Evolutionary conservation across 2,888 invertebrate genomes (phyloP).

Genomic region (Noctua pronuba): DNA sequence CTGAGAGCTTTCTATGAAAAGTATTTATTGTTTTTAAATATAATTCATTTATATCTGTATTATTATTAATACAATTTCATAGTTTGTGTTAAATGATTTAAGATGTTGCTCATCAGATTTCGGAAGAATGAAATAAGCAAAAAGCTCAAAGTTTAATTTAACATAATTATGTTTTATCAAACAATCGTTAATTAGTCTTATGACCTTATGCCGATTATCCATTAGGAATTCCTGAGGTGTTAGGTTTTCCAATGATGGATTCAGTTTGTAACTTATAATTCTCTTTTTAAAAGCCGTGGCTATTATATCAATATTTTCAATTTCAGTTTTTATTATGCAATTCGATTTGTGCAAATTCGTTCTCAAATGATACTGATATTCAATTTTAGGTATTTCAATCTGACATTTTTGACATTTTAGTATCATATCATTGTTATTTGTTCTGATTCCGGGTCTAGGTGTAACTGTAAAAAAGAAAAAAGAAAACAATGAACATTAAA

Average conservation of each 20-base stretch:
- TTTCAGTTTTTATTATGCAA: background rate
- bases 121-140: conserved; percentile 2
- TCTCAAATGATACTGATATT: background rate
- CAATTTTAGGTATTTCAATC: no score
- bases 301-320: conserved; percentile 7
- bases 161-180: conserved; percentile 11
- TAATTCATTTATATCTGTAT: no score
- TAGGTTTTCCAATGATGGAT: conserved; percentile 11
- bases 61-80: background rate
- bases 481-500: no score
- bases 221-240: conserved; percentile 26
- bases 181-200: conserved; percentile 7
- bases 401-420: no score
- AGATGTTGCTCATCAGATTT: no score
- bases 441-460: no score
- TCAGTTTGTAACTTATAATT: conserved; percentile 18
- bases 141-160: conserved; percentile 29
- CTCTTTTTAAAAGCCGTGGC: conserved; percentile 6
- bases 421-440: no score
- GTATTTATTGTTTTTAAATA: no score
- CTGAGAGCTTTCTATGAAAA: no score
- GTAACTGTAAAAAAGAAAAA: no score
- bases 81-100: conserved; percentile 20
- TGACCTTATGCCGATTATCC: conserved; percentile 3
- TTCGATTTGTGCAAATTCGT: background rate